Conservation (phyloP, 2,797 vertebrate genomes). For the Pseudocheirus occidentalis region DNA sequence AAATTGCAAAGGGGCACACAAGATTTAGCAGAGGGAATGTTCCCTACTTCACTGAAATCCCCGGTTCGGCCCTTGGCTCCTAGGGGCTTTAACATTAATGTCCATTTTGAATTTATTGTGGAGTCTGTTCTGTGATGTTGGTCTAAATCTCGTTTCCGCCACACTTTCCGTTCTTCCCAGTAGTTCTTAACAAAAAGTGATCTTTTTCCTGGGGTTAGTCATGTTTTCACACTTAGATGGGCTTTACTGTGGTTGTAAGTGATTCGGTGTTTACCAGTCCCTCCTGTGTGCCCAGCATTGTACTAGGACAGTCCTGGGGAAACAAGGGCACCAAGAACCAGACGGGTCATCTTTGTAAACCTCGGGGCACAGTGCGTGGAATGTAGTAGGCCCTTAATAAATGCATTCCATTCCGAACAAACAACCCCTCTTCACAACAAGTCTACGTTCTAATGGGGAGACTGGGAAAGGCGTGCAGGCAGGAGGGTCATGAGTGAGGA, state of each 20-base stretch:
- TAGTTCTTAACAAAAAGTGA: background rate
- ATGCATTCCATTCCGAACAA: background rate
- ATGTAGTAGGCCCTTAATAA: background rate
- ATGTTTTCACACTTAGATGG: background rate
- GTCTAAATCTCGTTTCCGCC: too few relatives aligned
- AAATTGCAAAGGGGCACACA: background rate
- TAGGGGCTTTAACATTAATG: too few relatives aligned
- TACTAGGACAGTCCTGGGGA: background rate
- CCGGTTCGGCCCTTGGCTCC: background rate
- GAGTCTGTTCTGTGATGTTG: background rate
- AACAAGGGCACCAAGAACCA: too few relatives aligned
- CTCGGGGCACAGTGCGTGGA: background rate
- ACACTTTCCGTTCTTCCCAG: background rate
- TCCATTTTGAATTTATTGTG: background rate
- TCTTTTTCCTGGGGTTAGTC: background rate
- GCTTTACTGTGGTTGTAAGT: accelerated
- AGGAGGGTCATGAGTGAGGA: background rate
- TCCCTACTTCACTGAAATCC: background rate
- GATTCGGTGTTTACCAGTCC: too few relatives aligned
- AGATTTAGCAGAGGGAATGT: background rate
- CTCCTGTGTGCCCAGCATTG: background rate
- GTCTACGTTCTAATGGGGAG: background rate
- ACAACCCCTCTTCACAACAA: background rate
- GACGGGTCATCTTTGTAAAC: too few relatives aligned
- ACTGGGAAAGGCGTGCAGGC: background rate